Evolutionary conservation across 2,113 vertebrate species (phyloP), one percentile per base, ranked within the genome.

Genomic region (Nannobrachium achirus): DNA sequence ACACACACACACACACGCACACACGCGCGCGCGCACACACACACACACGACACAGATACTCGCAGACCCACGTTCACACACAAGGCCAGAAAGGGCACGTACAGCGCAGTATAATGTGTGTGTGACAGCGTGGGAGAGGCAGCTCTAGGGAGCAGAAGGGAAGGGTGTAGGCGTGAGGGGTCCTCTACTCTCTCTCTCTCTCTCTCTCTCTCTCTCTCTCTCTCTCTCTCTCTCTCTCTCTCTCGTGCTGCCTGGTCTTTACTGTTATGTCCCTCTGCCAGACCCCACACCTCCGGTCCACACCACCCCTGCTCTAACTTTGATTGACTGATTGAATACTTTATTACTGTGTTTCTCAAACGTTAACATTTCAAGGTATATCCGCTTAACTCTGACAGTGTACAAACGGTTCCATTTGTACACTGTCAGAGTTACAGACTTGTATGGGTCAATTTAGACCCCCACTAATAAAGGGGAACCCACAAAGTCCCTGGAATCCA

Each of bases 51-150:
- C 50, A 52, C 15, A 18, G 50, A 45, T 45, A 45, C 8, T 10
- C 42, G 6, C 42, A 2, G 8, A 45, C 50, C 8, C 39, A 19
- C 56, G 4, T n/a, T 45, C 20, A 45, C 53, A 56, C 56, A 56
- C 5, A 4, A 49, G 42, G 18, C 11, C 20, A 18, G 2, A 52
- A 40, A 55, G 40, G 33, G 40, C 25, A 56, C 18, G 25, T n/a
- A 25, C 18, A 20, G 15, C 2, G 8, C 20, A 16, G 10, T 20
- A n/a, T n/a, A 44, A 3, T 25, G 10, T 49, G 49, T 66, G 40
- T 59, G 39, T 59, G 56, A 59, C 40, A 59, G 56, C 40, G 40
- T 59, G 53, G 45, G 39, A 59, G 56, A 33, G 16, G 11, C 7
- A 10, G 50, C 16, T 10, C 50, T 9, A 16, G 48, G n/a, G 10